phyloP scores from a whole-genome alignment of 1,140 invertebrate species.

The Ips typographus region DNA sequence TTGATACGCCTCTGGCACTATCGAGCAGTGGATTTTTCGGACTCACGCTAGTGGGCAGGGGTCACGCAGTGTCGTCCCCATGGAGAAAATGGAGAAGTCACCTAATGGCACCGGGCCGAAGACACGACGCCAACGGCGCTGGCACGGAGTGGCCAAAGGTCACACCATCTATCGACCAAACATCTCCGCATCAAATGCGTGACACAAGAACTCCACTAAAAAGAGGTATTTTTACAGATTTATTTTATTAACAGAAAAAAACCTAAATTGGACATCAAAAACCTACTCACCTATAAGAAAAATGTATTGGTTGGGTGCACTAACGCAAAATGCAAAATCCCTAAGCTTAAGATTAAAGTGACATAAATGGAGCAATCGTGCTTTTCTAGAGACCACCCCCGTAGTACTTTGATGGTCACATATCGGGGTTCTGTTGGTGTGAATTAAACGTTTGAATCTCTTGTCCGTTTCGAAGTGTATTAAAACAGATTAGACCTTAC shows the following conservation, averaged over 20 bases:
- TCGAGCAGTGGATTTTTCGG: conserved; percentile 29
- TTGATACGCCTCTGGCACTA: not conserved
- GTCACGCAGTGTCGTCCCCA: conserved; percentile 37
- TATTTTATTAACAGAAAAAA: too few relatives aligned
- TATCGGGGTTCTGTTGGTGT: conserved; percentile 6
- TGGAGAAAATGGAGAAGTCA: conserved; percentile 34
- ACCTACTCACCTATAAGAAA: too few relatives aligned
- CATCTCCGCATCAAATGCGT: conserved; percentile 27
- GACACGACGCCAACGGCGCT: conserved; percentile 34
- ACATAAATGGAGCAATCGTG: conserved; percentile 34
- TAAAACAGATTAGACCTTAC: conserved; percentile 31
- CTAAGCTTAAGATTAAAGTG: conserved; percentile 20
- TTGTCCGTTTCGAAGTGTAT: conserved; percentile 21
- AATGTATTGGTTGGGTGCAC: too few relatives aligned
- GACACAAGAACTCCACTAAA: conserved; percentile 22
- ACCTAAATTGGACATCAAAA: too few relatives aligned
- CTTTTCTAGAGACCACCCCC: conserved; percentile 26
- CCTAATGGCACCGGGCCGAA: conserved; percentile 34
- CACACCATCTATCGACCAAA: conserved; percentile 46
- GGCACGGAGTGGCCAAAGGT: conserved; percentile 47
- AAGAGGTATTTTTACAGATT: too few relatives aligned
- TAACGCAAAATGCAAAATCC: not conserved
- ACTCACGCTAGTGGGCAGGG: conserved; percentile 42
- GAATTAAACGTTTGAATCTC: conserved; percentile 17
- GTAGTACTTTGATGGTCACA: conserved; percentile 9